Evolutionary conservation across 2,888 invertebrate genomes (phyloP).

Genomic region (Dynastes grantii): DNA sequence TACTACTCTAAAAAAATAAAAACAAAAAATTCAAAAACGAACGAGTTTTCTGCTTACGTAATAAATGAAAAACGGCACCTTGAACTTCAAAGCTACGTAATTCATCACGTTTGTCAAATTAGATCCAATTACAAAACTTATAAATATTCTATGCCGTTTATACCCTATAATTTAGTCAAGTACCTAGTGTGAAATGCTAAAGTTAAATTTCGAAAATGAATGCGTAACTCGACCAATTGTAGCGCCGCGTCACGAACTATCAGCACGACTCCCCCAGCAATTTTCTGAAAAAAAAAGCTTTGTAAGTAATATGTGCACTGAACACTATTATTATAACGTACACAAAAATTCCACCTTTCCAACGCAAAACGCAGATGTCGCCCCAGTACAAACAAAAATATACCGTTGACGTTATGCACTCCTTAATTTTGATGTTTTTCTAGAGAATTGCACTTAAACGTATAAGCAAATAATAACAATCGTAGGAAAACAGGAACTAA

Average conservation of each 20-base stretch:
- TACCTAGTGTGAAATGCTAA: constrained; percentile 35
- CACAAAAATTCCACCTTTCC: constrained; percentile 24
- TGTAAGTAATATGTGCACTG: constrained; percentile 39
- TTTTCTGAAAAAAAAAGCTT: constrained; percentile 30
- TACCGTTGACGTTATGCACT: background rate
- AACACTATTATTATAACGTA: constrained; percentile 38
- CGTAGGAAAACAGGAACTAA: constrained; percentile 23
- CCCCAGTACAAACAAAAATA: constrained; percentile 20
- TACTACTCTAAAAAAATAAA: too few species aligned
- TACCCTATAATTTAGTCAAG: constrained; percentile 41
- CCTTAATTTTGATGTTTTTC: constrained; percentile 25
- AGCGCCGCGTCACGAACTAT: constrained; percentile 35
- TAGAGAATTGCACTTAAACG: constrained; percentile 16
- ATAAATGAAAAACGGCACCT: constrained; percentile 1
- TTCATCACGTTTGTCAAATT: constrained; percentile 45
- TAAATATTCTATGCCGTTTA: constrained; percentile 37
- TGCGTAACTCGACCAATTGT: constrained; percentile 45
- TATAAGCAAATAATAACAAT: constrained; percentile 41
- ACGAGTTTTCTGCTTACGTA: background rate
- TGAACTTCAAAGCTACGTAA: constrained; percentile 19
- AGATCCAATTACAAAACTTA: constrained; percentile 36
- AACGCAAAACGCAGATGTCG: constrained; percentile 36
- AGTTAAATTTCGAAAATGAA: constrained; percentile 38
- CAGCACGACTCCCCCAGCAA: constrained; percentile 39
- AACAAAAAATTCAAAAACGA: too few species aligned